Base-by-base conservation (phyloP, 2,113 vertebrate genomes). In the Asarcornis scutulata region DNA sequence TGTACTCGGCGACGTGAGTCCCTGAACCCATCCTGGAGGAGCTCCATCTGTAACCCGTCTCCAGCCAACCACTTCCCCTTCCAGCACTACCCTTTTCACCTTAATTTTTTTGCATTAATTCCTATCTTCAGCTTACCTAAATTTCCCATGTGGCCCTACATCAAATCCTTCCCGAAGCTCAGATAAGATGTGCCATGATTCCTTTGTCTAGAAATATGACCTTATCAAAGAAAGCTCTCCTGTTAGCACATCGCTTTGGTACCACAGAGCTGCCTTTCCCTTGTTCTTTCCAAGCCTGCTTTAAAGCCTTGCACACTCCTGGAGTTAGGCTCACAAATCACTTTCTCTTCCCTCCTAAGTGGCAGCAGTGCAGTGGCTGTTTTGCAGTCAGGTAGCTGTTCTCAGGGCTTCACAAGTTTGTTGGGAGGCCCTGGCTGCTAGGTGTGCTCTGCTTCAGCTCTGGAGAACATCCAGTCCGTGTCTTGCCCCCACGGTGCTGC, bases 101-200 rank as follows among this genome's bases (percentile, higher is more conserved):
- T 86, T 64, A 16, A 13, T 2, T 91, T 83, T 95, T 87, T 91
- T 91, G 15, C 3, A 8, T 78, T 95, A 91, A 95, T 95, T 95
- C 66, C 29, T 82, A 25, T 89, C 77, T 95, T 86, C 83, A 79
- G 77, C 69, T 95, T 84, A 69, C 62, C 66, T 95, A 76, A 68
- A 93, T 95, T 95, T 97, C 96, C 91, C 95, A 58, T 22, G 69
- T 91, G 91, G 64, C 50, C 69, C 66, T 60, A 68, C 26, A 91
- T 89, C 73, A 86, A 52, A 91, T 87, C 58, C 48, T 76, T 89
- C 44, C 77, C 85, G 66, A 89, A 92, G 76, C 81, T 84, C 34
- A 84, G 95, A 96, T 95, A 93, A 95, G 83, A 92, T 89, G 29
- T 17, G 91, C 56, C 38, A 11, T 52, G 81, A 72, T 91, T 89